phyloP scores from a whole-genome alignment of 2,797 vertebrate species.

The Amniataba percoides region DNA sequence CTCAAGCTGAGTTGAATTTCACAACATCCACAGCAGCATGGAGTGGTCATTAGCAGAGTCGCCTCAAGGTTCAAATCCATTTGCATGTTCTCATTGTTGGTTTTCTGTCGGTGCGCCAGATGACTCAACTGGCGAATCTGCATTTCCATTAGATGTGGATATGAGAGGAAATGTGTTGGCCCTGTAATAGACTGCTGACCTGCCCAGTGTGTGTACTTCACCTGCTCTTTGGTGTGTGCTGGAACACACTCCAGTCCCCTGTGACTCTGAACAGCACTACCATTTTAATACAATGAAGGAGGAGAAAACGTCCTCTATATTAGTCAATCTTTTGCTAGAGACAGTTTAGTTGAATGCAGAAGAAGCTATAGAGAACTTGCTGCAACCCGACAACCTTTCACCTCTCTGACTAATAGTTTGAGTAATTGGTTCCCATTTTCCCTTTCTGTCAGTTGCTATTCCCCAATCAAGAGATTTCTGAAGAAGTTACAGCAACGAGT shows the following conservation, averaged over 20 bases:
- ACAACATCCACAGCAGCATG: neutral
- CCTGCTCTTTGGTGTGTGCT: neutral
- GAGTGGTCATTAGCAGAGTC: neutral
- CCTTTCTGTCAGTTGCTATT: conserved; percentile 49
- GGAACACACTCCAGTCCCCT: neutral
- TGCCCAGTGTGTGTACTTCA: neutral
- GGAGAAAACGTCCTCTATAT: neutral
- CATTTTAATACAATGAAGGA: neutral
- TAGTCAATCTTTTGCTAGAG: neutral
- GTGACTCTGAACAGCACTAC: neutral
- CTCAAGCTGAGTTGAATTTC: neutral
- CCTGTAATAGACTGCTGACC: neutral
- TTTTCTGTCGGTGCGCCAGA: neutral
- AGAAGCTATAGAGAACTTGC: neutral
- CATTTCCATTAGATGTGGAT: neutral
- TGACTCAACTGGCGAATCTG: neutral
- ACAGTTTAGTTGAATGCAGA: neutral
- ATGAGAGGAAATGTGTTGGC: neutral
- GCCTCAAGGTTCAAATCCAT: neutral
- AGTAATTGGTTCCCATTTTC: conserved; percentile 46
- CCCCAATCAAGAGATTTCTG: conserved; percentile 39
- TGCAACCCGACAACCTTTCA: conserved; percentile 25
- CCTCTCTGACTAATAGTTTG: conserved; percentile 26
- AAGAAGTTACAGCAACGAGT: conserved; percentile 32
- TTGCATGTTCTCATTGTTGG: neutral